These are phyloP conservation scores for Ciona savignyi DNA, from an alignment of 23 tunicate genomes.

Conservation along the genomic window DNA sequence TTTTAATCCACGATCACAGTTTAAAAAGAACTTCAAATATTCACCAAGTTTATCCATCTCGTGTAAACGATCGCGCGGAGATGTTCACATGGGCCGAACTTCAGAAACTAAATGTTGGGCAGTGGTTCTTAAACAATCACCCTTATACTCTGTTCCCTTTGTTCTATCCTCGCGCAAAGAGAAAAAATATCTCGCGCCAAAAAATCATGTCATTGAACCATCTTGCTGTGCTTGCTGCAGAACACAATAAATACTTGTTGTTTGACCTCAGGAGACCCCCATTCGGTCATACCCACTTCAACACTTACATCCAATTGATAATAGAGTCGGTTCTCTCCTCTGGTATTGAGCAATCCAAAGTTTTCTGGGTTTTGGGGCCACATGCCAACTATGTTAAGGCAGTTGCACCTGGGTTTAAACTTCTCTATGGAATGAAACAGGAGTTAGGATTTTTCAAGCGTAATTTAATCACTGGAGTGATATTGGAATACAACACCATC, in stretches of 20 bases:
- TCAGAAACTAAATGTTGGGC: conserved; percentile 42
- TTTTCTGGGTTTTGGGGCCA: conserved; percentile 37
- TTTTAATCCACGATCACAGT: conserved; percentile 23
- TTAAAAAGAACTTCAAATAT: conserved; percentile 39
- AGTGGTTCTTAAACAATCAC: conserved; percentile 24
- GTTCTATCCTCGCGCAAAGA: neutral
- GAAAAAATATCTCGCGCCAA: conserved; percentile 16
- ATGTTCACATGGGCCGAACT: conserved; percentile 42
- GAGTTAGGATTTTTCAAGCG: neutral
- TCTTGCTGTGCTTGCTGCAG: conserved; percentile 11
- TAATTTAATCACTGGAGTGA: conserved; percentile 6
- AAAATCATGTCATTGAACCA: conserved; percentile 24
- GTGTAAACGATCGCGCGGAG: conserved; percentile 13
- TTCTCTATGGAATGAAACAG: conserved; percentile 11
- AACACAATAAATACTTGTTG: conserved; percentile 11
- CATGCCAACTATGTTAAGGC: conserved; percentile 4
- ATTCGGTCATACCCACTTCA: conserved; percentile 11
- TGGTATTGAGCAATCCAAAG: conserved; percentile 24
- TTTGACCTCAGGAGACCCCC: conserved; percentile 29
- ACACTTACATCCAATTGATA: conserved; percentile 11
- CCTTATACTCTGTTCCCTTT: conserved; percentile 13
- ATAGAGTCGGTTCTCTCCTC: conserved; percentile 4
- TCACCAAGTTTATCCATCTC: conserved; percentile 22
- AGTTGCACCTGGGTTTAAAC: conserved; percentile 35
- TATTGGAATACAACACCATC: conserved; percentile 28